Evolutionary conservation across 2,797 vertebrate species (phyloP).

Genomic region (Sitta carolinensis): DNA sequence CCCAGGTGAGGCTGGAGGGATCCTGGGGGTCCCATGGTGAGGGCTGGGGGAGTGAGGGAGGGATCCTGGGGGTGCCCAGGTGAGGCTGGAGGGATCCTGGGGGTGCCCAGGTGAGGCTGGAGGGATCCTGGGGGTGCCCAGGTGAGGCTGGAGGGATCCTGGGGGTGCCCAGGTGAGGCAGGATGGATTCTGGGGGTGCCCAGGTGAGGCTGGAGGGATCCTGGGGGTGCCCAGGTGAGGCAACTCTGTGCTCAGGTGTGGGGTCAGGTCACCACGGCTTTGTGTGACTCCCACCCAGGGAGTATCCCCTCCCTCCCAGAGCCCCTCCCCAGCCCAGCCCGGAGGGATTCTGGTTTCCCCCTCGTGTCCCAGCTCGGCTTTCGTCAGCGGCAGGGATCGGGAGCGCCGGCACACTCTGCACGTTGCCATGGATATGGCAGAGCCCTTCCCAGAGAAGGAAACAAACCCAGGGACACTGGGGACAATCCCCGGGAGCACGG

Average conservation of each 20-base stretch:
- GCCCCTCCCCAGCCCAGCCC: not conserved
- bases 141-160: no score
- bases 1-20: not conserved
- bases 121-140: no score
- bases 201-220: not conserved
- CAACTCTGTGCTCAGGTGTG: not conserved
- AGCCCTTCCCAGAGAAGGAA: not conserved
- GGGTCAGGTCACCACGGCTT: not conserved
- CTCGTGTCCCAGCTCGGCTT: not conserved
- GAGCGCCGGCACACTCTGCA: not conserved
- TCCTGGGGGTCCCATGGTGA: no score
- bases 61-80: no score
- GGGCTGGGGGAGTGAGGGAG: no score
- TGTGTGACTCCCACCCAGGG: not conserved
- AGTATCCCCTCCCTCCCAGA: no score
- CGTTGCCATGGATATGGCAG: slow-evolving; percentile 5
- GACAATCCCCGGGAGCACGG: not conserved
- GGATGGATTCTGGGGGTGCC: not conserved
- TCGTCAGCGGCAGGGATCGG: not conserved
- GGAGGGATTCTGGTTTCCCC: not conserved
- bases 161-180: no score
- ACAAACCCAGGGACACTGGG: not conserved
- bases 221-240: no score
- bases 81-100: no score
- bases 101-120: no score